Conservation (phyloP, 1,140 invertebrate genomes). For the Thalassaphorura encarpata region DNA sequence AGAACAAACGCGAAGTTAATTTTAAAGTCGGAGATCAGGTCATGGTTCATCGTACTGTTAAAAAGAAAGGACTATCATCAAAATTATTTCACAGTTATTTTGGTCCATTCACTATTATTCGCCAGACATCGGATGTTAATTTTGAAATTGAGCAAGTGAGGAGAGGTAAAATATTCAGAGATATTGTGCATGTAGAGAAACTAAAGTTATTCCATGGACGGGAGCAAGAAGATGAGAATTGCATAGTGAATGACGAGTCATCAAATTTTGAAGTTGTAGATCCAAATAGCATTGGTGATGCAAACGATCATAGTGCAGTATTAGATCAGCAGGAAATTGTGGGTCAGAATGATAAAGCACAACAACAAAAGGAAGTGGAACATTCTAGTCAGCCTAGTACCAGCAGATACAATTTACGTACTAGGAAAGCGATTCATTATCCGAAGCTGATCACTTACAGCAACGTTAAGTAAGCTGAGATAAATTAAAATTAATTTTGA, state of each 20-base stretch:
- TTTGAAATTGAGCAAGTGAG: not conserved
- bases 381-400: too few species aligned
- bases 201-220: constrained; percentile 5
- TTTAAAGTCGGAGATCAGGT: constrained; percentile 1
- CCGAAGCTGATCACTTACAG: too few species aligned
- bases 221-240: not conserved
- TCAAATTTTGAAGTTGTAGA: not conserved
- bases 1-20: not conserved
- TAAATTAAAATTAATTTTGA: too few species aligned
- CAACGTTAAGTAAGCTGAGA: too few species aligned
- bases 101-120: constrained; percentile 5
- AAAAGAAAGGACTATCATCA: constrained; percentile 1
- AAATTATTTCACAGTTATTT: constrained; percentile 1
- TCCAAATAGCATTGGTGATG: too few species aligned
- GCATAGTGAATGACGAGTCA: not conserved
- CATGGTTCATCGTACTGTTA: not conserved
- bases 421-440: too few species aligned
- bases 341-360: too few species aligned
- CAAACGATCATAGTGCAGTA: too few species aligned
- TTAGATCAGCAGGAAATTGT: too few species aligned
- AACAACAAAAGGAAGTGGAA: too few species aligned
- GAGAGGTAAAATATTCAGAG: not conserved
- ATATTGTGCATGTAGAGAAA: constrained; percentile 13
- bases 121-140: not conserved
- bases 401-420: too few species aligned